These are phyloP conservation scores for Conus betulinus DNA, from an alignment of 1,140 invertebrate species.

Conservation along the genomic window DNA sequence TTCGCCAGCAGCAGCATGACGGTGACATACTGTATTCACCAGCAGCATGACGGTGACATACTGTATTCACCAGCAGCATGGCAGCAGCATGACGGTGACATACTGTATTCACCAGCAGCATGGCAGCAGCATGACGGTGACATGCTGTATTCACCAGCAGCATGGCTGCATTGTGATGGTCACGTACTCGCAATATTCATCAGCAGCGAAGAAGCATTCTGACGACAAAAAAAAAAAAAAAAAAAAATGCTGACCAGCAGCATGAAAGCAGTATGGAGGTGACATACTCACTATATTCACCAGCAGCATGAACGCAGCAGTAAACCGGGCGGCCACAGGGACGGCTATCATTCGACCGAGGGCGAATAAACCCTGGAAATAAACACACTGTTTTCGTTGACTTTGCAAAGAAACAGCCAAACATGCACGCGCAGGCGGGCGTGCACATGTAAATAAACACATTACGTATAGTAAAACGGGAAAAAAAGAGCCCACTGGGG, in stretches of 20 bases:
- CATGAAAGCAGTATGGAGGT: not conserved
- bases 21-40: not conserved
- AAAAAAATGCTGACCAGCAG: not conserved
- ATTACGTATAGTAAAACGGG: not conserved
- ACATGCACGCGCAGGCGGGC: not conserved
- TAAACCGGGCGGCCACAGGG: slow-evolving; percentile 73
- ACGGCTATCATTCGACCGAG: slow-evolving; percentile 77
- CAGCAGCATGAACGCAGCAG: slow-evolving; percentile 77
- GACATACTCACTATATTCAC: slow-evolving; percentile 76
- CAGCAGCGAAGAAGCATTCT: too few species aligned
- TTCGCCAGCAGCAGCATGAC: not conserved
- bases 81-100: not conserved
- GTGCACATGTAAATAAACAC: not conserved
- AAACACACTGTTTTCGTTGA: not conserved
- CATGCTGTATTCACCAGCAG: slow-evolving; percentile 25
- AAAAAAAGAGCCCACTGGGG: too few species aligned
- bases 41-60: not conserved
- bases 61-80: not conserved
- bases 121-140: not conserved
- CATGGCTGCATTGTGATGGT: slow-evolving; percentile 72
- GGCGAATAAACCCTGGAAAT: slow-evolving; percentile 76
- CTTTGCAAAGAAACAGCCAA: not conserved
- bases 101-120: slow-evolving; percentile 6
- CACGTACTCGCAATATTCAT: not conserved
- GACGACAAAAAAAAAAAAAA: not conserved